A percentile compares a stretch with the other conserved stretches of the same genome.
Conservation (phyloP, 2,797 vertebrate genomes). For the Sciurus carolinensis region DNA sequence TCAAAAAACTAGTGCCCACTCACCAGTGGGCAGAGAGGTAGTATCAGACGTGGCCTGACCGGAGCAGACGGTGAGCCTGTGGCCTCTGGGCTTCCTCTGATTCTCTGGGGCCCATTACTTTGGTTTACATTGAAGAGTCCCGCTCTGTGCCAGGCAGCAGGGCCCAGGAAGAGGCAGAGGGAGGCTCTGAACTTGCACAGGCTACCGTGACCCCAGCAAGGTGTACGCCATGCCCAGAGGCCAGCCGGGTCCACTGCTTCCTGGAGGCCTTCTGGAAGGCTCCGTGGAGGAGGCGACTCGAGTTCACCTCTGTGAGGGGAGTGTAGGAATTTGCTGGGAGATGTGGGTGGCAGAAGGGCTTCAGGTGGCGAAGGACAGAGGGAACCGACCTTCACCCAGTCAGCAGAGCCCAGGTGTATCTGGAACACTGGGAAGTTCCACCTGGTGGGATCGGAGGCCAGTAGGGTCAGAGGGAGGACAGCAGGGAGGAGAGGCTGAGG, state of each 20-base stretch:
- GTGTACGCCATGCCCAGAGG: background rate
- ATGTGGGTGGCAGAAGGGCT: background rate
- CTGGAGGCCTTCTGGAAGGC: background rate
- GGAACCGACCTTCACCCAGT: too few species aligned
- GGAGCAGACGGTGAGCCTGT: background rate
- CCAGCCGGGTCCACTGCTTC: background rate
- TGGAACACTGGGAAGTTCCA: background rate
- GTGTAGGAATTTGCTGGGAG: too few species aligned
- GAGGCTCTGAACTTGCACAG: rapidly evolving
- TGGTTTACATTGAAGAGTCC: rapidly evolving
- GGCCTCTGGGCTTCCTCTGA: background rate
- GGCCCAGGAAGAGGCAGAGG: background rate
- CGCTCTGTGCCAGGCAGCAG: background rate
- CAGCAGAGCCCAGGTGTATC: background rate
- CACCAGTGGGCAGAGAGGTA: background rate
- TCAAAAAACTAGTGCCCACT: background rate
- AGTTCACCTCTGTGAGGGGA: background rate
- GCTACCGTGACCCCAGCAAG: background rate
- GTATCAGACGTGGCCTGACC: rapidly evolving
- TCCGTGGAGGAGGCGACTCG: background rate
- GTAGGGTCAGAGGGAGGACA: background rate
- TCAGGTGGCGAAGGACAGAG: background rate
- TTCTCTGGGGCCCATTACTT: background rate
- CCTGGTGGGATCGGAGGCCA: background rate
- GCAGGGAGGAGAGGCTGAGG: background rate